These are phyloP conservation scores for Charaxes varanes DNA, from an alignment of 1,140 invertebrate genomes.

Conservation along the genomic window DNA sequence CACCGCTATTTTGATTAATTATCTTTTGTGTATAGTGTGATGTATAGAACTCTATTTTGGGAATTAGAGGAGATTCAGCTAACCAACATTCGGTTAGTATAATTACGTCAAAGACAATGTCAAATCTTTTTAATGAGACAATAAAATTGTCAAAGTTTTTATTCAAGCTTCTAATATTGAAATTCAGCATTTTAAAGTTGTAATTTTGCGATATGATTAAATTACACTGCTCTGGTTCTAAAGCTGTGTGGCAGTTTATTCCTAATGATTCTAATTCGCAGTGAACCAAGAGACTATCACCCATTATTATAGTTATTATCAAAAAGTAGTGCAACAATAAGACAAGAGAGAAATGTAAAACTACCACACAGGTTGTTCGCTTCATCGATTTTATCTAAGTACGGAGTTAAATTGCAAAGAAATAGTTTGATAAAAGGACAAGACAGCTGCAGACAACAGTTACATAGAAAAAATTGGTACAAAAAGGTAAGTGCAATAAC, in stretches of 20 bases:
- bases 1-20: conserved; percentile 26
- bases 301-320: conserved; percentile 7
- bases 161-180: conserved; percentile 7
- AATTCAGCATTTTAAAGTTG: conserved; percentile 9
- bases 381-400: no score
- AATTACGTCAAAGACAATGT: conserved; percentile 4
- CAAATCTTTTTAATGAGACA: conserved; percentile 6
- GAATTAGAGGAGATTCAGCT: not conserved
- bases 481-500: no score
- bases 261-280: not conserved
- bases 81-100: conserved; percentile 19
- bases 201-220: conserved; percentile 6
- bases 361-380: no score
- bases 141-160: conserved; percentile 7
- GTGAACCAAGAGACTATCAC: not conserved
- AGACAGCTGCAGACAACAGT: no score
- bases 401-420: no score
- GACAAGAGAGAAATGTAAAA: no score
- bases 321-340: no score
- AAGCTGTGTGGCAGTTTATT: not conserved
- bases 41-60: conserved; percentile 2
- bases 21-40: conserved; percentile 11
- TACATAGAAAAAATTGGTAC: no score
- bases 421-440: no score
- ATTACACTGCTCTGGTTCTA: not conserved